Evolutionary conservation across 1,140 invertebrate species (phyloP), one percentile per base, ranked within the genome.

Genomic region (Drosophila kepulauana): DNA sequence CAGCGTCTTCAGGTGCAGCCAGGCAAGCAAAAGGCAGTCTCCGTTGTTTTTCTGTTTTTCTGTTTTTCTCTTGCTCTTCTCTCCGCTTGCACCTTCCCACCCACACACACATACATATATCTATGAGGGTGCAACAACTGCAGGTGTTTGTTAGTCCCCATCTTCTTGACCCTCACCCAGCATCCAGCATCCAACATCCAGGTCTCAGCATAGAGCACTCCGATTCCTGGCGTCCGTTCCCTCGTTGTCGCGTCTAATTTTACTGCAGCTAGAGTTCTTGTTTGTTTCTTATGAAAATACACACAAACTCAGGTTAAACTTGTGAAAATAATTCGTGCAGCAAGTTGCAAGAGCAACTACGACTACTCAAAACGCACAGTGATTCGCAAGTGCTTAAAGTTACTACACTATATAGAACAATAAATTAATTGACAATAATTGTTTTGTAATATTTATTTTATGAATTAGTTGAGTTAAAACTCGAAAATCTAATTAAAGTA

Each of bases 181-280:
- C 49, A 51, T 4, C 20, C 48, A 28, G 11, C 48, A 51, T 5
- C 20, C 25, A 30, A n/a, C 49, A 51, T 51, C 49, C 49, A 52
- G 49, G 3, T 13, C 15, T 5, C 46, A 25, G 43, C 35, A 38
- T 7, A 8, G 35, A 38, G 35, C 35, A 10, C 5, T 33, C 30
- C 30, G 30, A 3, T 35, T 5, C 15, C 49, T 13, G 45, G 49
- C 61, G 43, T 15, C 58, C 35, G 7, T 8, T 8, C 35, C 6
- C 7, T 38, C 35, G 7, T 48, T 48, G 68, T 41, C 46, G 69
- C 69, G 62, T 85, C 81, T 85, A 85, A 85, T 85, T 85, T 81
- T 65, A 78, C 74, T 85, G 81, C 81, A 85, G 81, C 81, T 74
- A 86, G 81, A 86, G 82, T 86, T 86, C 68, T 81, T 86, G 82